Evolutionary conservation across 2,888 invertebrate species (phyloP), one percentile per base, ranked within the genome.

Genomic region (Leptarthrus brevirostris): DNA sequence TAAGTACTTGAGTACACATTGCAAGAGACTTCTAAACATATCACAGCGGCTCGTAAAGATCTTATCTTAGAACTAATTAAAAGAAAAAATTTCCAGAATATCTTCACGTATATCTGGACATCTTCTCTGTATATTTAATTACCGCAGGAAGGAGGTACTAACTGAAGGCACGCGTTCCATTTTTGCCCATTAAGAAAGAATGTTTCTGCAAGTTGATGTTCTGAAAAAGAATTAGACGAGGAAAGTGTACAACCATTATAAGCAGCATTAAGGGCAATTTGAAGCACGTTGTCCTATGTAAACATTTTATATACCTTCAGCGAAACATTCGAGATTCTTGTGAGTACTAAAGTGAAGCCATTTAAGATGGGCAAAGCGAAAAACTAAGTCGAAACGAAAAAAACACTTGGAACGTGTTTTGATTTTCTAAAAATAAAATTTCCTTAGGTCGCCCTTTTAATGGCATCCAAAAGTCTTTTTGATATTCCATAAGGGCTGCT

Each of bases 271-370:
- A 78, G 77, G 77, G 79, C 79, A 78, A 78, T 79, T 79, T 77
- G 78, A 78, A 79, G 79, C 79, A 79, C 79, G 79, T 79, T 79
- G 79, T 79, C 77, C 78, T 79, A 78, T 78, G 77, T 78, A 76
- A 72, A 72, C 72, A 58, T 72, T 56, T 72, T 64, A 56, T 72
- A 58, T 72, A 72, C 72, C 56, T 72, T 53, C 12, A 20, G 44
- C 6, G 10, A 10, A 69, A 30, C 14, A 18, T n/a, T 16, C 2
- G 30, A 18, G 47, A 26, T 52, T 49, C 69, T 69, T 34, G 16
- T 30, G 14, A 44, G 24, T 26, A 26, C 34, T 52, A 12, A 34
- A 24, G 52, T 2, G 16, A 52, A 52, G 20, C 69, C 52, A 52
- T 52, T 69, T 34, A 30, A 20, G n/a, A 52, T 52, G 52, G 69